Evolutionary conservation across 1,140 invertebrate genomes (phyloP), one percentile per base, ranked within the genome.

Genomic region (Yoshiicerus persimilis): DNA sequence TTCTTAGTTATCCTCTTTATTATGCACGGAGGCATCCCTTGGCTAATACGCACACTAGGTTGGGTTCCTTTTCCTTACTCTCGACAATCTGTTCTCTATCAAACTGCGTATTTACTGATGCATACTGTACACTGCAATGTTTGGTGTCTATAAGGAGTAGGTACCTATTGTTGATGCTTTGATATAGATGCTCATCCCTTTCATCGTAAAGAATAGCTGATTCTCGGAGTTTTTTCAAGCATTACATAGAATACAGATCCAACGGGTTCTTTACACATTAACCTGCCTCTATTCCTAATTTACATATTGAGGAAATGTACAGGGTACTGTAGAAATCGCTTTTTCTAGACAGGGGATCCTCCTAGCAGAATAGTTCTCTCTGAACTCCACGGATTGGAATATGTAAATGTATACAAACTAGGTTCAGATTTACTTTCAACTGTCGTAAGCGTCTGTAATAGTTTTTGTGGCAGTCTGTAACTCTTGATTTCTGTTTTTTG

Each of bases 351-450:
- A 56, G 1, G 2, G 13, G 1, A 70, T 16, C 25, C 11, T 70
- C 27, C 25, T 70, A 11, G 11, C 4, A 30, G 66, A 30, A n/a
- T 70, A 11, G 9, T 70, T 70, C 16, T 13, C 30, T 70, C 66
- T 11, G 27, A 10, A 70, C 66, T 70, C 13, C 16, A 70, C 66
- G 30, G 13, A 70, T 70, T 13, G 23, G 13, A 70, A 30, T 30
- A 70, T 70, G 66, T 25, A 70, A 70, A 70, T 70, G 25, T 32
- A 4, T n/a, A 80, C 75, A 80, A 80, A 80, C 75, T 38, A 80
- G 75, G 38, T 36, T 80, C 75, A 80, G 75, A 80, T 80, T 80
- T 80, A 80, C 75, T 80, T 80, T 80, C 75, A 80, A 36, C 32
- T 32, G 30, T 70, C 66, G 5, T 70, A 1, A 30, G 25, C 66